Conservation (phyloP, 2,113 vertebrate genomes). For the Limnothrissa miodon region DNA sequence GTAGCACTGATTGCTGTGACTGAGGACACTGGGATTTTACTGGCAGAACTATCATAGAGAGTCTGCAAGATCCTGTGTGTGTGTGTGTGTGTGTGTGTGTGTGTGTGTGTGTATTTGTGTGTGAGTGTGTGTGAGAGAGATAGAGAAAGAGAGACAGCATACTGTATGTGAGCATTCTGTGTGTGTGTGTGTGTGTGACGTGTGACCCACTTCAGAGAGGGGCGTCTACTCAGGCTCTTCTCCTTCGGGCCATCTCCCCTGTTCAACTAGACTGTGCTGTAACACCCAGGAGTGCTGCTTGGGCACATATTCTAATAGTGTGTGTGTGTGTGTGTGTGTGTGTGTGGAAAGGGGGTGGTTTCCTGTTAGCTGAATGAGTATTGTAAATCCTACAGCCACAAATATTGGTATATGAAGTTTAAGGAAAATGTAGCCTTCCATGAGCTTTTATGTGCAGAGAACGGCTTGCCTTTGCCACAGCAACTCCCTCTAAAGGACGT, state of each 20-base stretch:
- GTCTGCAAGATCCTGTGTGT: background rate
- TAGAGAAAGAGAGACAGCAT: too few relatives aligned
- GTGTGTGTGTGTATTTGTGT: background rate
- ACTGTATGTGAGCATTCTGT: background rate
- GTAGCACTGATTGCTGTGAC: background rate
- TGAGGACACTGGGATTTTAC: background rate
- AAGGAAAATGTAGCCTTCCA: background rate
- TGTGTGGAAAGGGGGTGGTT: background rate
- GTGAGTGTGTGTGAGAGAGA: background rate
- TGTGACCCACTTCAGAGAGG: constrained; percentile 9
- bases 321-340: background rate
- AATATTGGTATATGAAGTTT: background rate
- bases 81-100: background rate
- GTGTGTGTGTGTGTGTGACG: background rate
- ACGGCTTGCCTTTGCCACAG: background rate
- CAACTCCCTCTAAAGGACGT: background rate
- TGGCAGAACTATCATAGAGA: background rate
- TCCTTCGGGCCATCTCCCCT: background rate
- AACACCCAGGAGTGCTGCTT: background rate
- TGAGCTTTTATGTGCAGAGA: background rate
- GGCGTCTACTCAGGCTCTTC: background rate
- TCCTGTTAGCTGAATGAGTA: background rate
- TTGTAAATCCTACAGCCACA: background rate
- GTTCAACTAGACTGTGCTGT: background rate
- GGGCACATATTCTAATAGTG: background rate